phyloP scores from a whole-genome alignment of 1,140 invertebrate species.

The Archivesica marissinica region DNA sequence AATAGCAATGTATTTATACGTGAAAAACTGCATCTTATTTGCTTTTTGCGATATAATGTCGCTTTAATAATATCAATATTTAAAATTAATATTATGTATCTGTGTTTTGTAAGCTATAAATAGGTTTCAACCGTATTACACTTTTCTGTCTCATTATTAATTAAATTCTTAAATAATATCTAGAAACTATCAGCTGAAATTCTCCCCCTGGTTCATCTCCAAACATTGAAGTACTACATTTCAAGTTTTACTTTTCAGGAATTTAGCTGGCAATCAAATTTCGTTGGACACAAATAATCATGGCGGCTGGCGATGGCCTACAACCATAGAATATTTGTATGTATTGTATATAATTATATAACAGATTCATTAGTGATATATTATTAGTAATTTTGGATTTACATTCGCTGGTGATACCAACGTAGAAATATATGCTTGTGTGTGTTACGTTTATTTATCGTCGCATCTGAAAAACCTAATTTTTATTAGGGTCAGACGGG shows the following conservation, averaged over 20 bases:
- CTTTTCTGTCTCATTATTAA: background rate
- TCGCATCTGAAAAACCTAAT: background rate
- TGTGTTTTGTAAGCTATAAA: background rate
- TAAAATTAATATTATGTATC: background rate
- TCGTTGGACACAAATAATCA: conserved; percentile 50
- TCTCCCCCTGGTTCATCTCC: no score
- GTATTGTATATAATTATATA: background rate
- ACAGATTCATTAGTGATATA: background rate
- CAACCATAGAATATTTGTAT: conserved; percentile 52
- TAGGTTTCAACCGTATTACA: background rate
- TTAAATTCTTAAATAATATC: no score
- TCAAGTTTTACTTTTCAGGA: conserved; percentile 30
- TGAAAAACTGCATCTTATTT: no score
- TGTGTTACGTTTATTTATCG: background rate
- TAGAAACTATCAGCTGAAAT: no score
- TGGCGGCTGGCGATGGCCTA: conserved; percentile 49
- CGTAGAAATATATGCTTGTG: background rate
- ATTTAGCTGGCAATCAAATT: conserved; percentile 48
- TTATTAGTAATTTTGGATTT: background rate
- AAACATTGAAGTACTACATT: background rate
- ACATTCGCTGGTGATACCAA: background rate
- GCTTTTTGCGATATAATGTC: no score
- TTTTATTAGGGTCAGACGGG: background rate
- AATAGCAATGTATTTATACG: no score
- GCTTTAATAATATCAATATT: background rate